Evolutionary conservation across 2,797 vertebrate species (phyloP).

Genomic region (Masticophis lateralis): DNA sequence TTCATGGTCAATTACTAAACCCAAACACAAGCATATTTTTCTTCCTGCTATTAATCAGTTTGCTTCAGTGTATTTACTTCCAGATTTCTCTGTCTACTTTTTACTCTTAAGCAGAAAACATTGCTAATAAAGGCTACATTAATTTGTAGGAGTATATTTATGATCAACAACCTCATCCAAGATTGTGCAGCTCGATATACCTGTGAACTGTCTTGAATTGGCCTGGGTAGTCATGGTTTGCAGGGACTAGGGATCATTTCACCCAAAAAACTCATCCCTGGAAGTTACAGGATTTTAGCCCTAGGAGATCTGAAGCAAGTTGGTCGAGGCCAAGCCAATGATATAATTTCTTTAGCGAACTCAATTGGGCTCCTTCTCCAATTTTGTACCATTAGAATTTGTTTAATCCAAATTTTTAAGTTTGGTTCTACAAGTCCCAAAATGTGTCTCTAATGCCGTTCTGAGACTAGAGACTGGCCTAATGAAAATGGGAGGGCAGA

Average conservation of each 20-base stretch:
- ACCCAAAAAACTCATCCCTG: neutral
- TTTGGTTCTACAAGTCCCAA: too few relatives aligned
- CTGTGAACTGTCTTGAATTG: neutral
- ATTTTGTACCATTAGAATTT: too few relatives aligned
- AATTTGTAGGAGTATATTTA: neutral
- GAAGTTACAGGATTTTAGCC: neutral
- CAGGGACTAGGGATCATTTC: neutral
- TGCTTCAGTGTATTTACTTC: neutral
- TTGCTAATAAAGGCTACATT: neutral
- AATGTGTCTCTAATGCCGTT: neutral
- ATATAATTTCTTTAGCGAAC: neutral
- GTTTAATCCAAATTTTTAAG: too few relatives aligned
- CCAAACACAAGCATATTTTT: neutral
- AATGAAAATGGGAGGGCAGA: neutral
- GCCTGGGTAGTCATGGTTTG: neutral
- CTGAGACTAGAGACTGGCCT: neutral
- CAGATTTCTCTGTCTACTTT: neutral
- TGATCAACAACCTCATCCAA: neutral
- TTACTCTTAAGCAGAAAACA: neutral
- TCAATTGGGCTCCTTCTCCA: too few relatives aligned
- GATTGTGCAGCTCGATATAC: neutral
- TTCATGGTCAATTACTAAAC: neutral
- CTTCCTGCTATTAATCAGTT: neutral
- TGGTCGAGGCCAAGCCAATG: neutral
- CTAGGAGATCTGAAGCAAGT: neutral